Conservation (phyloP, 2,797 vertebrate species). For the Buceros bicornis region DNA sequence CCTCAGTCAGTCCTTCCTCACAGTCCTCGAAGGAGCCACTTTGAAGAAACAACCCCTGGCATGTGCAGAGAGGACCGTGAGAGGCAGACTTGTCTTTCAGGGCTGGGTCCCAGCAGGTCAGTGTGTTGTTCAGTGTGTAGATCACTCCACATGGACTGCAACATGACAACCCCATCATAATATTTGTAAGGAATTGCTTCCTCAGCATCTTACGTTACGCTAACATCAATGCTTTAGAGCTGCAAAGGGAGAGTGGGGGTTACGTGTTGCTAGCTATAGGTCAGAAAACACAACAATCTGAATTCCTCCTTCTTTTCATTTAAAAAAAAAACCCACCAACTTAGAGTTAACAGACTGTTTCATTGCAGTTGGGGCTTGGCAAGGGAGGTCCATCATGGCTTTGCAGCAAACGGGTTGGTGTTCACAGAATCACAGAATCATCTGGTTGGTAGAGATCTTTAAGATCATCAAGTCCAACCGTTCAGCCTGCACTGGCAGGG, state of each 20-base stretch:
- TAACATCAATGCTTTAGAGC: not conserved
- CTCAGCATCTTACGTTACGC: not conserved
- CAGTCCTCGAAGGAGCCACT: accelerated
- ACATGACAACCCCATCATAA: slow-evolving; percentile 25
- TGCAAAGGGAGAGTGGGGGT: not conserved
- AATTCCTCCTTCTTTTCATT: not conserved
- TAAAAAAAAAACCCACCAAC: not conserved
- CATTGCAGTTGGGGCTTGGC: not conserved
- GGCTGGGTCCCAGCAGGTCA: not conserved
- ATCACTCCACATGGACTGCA: not conserved
- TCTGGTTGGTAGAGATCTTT: no score
- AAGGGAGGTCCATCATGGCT: not conserved
- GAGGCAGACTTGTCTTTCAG: not conserved
- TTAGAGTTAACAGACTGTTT: not conserved
- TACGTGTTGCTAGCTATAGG: not conserved
- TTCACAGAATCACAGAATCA: not conserved
- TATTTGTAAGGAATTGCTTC: slow-evolving; percentile 38
- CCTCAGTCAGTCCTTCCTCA: not conserved
- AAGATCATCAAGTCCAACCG: no score
- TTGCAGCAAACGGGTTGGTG: not conserved
- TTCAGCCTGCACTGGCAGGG: no score
- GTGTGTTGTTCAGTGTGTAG: not conserved
- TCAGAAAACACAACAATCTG: not conserved
- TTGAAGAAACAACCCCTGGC: not conserved
- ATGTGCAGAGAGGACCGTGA: not conserved